Conservation (phyloP, 2,797 vertebrate genomes). For the Hippocampus kuda region DNA sequence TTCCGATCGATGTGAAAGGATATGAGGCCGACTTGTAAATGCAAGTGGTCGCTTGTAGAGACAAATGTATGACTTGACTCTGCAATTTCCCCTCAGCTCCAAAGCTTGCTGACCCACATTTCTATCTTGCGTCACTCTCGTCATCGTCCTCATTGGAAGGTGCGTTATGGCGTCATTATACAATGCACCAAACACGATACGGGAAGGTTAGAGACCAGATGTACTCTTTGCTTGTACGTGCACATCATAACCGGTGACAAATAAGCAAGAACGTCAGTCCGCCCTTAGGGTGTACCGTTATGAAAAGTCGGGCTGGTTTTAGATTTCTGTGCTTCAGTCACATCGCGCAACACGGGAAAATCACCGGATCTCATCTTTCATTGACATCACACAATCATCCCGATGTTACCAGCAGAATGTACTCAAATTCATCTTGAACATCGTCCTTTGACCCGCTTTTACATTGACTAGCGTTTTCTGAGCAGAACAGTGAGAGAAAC, state of each 20-base stretch:
- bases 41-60: neutral
- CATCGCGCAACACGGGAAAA: no score
- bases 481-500: no score
- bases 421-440: no score
- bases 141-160: neutral
- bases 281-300: neutral
- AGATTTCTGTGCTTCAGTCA: neutral
- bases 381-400: no score
- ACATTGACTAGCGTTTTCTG: no score
- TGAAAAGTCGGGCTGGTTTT: neutral
- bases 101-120: neutral
- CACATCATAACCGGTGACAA: neutral
- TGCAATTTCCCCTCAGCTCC: neutral
- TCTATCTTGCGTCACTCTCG: neutral
- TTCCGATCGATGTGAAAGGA: neutral
- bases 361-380: no score
- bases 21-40: neutral
- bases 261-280: neutral
- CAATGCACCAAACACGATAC: neutral
- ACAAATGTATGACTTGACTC: conserved; percentile 2
- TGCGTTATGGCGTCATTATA: neutral
- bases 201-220: neutral
- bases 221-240: neutral
- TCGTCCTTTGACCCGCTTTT: no score
- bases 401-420: no score